Conservation (phyloP, 2,797 vertebrate species). For the Lacerta viridis region DNA sequence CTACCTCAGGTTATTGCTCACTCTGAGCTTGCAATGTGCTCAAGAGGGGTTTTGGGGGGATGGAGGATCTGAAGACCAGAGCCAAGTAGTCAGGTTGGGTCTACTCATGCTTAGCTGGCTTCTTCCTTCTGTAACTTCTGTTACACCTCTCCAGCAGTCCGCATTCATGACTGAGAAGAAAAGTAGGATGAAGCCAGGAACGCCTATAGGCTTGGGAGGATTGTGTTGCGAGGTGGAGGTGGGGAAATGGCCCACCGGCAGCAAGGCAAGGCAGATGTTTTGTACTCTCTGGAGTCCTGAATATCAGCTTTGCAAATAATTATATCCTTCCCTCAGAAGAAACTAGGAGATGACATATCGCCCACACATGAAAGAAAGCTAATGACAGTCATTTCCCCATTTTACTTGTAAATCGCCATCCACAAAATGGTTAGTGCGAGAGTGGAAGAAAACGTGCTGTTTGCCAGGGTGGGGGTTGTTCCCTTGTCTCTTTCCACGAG, state of each 20-base stretch:
- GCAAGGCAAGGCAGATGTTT: conserved; percentile 56
- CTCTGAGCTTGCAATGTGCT: not conserved
- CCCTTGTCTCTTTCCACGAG: not conserved
- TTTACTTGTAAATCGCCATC: conserved; percentile 68
- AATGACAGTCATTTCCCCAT: conserved; percentile 71
- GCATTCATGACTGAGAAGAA: not conserved
- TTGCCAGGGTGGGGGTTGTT: not conserved
- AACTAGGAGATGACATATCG: conserved; percentile 58
- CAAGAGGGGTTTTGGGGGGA: too few relatives aligned
- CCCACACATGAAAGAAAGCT: conserved; percentile 55
- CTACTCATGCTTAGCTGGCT: not conserved
- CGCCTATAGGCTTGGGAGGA: not conserved
- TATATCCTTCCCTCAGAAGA: conserved; percentile 55
- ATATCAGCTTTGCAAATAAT: conserved; percentile 71
- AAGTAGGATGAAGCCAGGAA: not conserved
- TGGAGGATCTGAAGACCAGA: not conserved
- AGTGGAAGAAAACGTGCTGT: conserved; percentile 54
- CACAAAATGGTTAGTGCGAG: conserved; percentile 54
- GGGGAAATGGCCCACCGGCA: conserved; percentile 55
- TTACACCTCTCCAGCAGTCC: not conserved
- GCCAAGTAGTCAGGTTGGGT: not conserved
- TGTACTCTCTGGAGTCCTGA: conserved; percentile 54
- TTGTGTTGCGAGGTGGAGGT: conserved; percentile 20
- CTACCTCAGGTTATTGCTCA: not conserved
- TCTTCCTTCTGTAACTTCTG: not conserved